Percentiles rank a stretch among this genome's conserved stretches.
Conservation (phyloP, 2,797 vertebrate genomes). For the Distichodus sexfasciatus region DNA sequence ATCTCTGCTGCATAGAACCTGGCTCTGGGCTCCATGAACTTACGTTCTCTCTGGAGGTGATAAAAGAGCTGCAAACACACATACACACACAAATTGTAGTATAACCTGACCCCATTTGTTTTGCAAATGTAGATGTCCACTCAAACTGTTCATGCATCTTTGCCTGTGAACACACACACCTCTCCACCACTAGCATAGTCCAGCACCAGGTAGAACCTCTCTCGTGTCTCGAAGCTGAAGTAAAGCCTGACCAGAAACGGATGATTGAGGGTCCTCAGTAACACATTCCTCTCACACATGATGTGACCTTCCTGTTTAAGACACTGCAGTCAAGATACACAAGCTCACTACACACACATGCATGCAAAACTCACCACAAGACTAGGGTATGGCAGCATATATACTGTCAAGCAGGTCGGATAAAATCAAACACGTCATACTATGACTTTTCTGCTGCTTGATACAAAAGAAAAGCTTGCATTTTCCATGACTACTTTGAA, state of each 20-base stretch:
- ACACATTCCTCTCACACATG: conserved; percentile 77
- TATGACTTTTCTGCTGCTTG: too few relatives aligned
- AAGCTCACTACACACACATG: neutral
- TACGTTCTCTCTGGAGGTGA: conserved; percentile 75
- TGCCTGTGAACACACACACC: conserved; percentile 56
- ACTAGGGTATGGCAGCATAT: too few relatives aligned
- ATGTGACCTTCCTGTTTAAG: conserved; percentile 71
- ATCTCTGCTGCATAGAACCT: conserved; percentile 77
- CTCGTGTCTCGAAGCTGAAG: conserved; percentile 78
- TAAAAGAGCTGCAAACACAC: conserved; percentile 70
- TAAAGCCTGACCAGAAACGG: conserved; percentile 80
- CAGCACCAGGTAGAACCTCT: conserved; percentile 75
- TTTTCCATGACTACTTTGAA: too few relatives aligned
- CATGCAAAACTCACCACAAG: neutral
- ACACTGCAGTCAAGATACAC: conserved; percentile 11
- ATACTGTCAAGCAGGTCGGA: too few relatives aligned
- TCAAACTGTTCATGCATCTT: too few relatives aligned
- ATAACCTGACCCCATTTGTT: neutral
- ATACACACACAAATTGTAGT: neutral
- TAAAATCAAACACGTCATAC: too few relatives aligned
- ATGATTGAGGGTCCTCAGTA: conserved; percentile 75
- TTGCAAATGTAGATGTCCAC: neutral
- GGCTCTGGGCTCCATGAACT: conserved; percentile 71
- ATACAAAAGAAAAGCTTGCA: too few relatives aligned
- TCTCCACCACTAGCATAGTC: conserved; percentile 79